Conservation (phyloP, 2,113 vertebrate genomes). For the Carassius auratus region DNA sequence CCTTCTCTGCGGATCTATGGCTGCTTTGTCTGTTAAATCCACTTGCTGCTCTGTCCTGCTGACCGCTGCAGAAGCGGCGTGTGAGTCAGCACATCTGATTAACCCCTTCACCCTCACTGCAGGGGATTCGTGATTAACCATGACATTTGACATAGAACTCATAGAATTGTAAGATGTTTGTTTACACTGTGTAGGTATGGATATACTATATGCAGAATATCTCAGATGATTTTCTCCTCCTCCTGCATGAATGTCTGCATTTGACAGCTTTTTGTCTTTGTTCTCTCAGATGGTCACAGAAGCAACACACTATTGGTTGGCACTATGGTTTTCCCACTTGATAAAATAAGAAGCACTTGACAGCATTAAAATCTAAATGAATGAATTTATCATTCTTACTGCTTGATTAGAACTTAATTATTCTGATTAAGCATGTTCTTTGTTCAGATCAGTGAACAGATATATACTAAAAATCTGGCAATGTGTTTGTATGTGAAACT, state of each 20-base stretch:
- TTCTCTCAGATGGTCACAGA: not conserved
- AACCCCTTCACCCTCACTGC: constrained; percentile 6
- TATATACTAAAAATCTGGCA: no score
- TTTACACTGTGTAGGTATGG: no score
- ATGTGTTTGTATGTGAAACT: not conserved
- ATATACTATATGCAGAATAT: not conserved
- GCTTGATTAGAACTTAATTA: not conserved
- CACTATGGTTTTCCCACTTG: not conserved
- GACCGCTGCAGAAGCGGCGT: constrained; percentile 73
- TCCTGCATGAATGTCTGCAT: not conserved
- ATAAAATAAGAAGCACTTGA: not conserved
- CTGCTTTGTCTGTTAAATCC: constrained; percentile 69
- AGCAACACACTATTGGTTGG: not conserved
- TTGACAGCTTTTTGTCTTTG: constrained; percentile 21
- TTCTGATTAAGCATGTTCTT: not conserved
- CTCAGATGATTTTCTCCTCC: constrained; percentile 44
- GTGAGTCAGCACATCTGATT: constrained; percentile 73
- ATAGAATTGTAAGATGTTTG: not conserved
- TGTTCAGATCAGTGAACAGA: not conserved
- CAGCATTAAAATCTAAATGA: not conserved
- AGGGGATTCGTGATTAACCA: not conserved
- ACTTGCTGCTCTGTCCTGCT: constrained; percentile 81
- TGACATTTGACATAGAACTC: not conserved
- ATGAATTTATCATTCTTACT: not conserved
- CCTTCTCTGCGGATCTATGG: not conserved